Evolutionary conservation across 2,888 invertebrate species (phyloP), one percentile per base, ranked within the genome.

Genomic region (Diachrysia chrysitis): DNA sequence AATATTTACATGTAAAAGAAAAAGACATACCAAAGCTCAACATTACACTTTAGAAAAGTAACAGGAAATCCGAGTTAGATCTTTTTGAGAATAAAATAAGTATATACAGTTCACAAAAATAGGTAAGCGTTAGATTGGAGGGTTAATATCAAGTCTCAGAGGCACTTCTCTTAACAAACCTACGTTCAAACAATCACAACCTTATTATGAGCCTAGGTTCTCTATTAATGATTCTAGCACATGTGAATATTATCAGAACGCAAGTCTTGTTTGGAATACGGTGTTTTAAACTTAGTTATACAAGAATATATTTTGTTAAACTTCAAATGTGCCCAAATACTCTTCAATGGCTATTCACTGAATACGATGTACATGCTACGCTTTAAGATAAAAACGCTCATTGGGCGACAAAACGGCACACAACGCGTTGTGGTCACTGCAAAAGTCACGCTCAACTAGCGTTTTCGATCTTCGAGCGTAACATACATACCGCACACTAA

Each of bases 181-280:
- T 89, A 90, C 77, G 72, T 86, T 78, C 87, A 85, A 88, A 89
- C 89, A 85, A 89, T 93, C 93, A 93, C 93, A 93, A 93, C 93
- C 93, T 88, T 90, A 86, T 87, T 87, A 92, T 93, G 93, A 93
- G 93, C 93, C 88, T 83, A 88, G 75, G 85, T 77, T 84, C 79
- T 79, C 19, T 76, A 72, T 71, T 65, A 71, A 76, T 35, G 56
- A 72, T 78, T 69, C 78, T 66, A 78, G 79, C 79, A 85, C 74
- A 75, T 67, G 55, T 57, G 69, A 72, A 65, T 65, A 59, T 12
- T 48, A 29, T 14, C 10, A 42, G 2, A 46, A 58, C 21, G 21
- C 21, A 51, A 51, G 48, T 10, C 19, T 17, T 21, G 17, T 17
- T 46, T 17, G 17, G 17, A 46, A 46, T 17, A n/a, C 3, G n/a